phyloP scores from a whole-genome alignment of 2,113 vertebrate genomes.

The Chloropsis hardwickii region DNA sequence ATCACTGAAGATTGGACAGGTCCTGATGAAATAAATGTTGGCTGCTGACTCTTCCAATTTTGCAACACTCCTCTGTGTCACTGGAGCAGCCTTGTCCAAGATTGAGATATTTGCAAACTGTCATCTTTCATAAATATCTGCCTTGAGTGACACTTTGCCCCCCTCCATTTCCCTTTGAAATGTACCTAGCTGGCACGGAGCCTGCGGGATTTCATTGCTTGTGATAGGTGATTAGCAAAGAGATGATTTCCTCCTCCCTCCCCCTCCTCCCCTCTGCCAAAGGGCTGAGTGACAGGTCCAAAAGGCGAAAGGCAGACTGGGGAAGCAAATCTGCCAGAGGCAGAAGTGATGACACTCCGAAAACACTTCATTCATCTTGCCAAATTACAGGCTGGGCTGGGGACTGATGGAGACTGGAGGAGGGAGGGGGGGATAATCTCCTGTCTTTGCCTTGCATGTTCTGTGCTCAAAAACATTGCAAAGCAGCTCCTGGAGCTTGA shows the following conservation, averaged over 20 bases:
- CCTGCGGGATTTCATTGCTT: slow-evolving; percentile 75
- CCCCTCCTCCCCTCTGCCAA: slow-evolving; percentile 48
- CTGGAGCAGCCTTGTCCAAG: slow-evolving; percentile 84
- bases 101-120: slow-evolving; percentile 99
- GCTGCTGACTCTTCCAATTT: slow-evolving; percentile 96
- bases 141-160: slow-evolving; percentile 79
- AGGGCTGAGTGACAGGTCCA: slow-evolving; percentile 67
- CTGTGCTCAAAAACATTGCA: neutral
- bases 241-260: slow-evolving; percentile 62
- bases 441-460: neutral
- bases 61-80: slow-evolving; percentile 84
- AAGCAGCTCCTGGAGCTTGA: neutral
- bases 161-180: slow-evolving; percentile 70
- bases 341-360: slow-evolving; percentile 55
- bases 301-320: slow-evolving; percentile 68
- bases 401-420: slow-evolving; percentile 39
- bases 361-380: slow-evolving; percentile 67
- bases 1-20: slow-evolving; percentile 83
- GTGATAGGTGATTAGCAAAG: slow-evolving; percentile 78
- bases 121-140: slow-evolving; percentile 97
- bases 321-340: slow-evolving; percentile 66
- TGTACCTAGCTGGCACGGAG: slow-evolving; percentile 71
- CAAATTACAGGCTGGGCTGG: slow-evolving; percentile 61
- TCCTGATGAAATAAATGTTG: slow-evolving; percentile 92
- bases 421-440: neutral